Evolutionary conservation across 2,888 invertebrate genomes (phyloP), one percentile per base, ranked within the genome.

Genomic region (Nomada hirtipes): DNA sequence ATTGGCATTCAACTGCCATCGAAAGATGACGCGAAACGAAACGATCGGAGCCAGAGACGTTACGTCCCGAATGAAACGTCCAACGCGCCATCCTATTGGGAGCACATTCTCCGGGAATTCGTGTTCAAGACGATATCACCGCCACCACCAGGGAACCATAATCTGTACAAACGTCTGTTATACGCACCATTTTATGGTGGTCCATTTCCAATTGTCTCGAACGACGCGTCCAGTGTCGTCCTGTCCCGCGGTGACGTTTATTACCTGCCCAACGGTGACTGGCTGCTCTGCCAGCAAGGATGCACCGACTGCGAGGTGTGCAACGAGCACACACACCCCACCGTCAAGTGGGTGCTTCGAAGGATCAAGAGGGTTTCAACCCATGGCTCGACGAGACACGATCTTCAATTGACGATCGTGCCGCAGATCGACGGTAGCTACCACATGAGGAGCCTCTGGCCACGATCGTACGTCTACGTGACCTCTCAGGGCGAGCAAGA

Each of bases 81-180:
- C 42, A 71, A 68, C 73, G 26, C 18, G 20, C 76, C 65, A 65
- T 65, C 78, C 13, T 83, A 89, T 70, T 92, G 91, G 92, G 92
- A 91, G 70, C 79, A 88, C 65, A 77, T 92, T 4, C 88, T 92
- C 9, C 89, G 90, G 0, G 92, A 92, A 60, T 88, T 88, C 59
- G 87, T 92, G 64, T 91, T 91, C 83, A 90, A 89, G 79, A 92
- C 92, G 9, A 86, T 92, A 71, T 91, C 90, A 0, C 88, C 89
- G 2, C 60, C 85, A 1, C 82, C 86, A 4, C 47, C 84, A 7
- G 79, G 79, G 7, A 89, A 90, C 77, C 85, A 87, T 53, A 72
- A 75, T 10, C 82, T 92, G 4, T 89, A 91, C 77, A 89, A 84
- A 65, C 86, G 86, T 20, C 76, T 92, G 13, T 70, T 90, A 4